Conservation (phyloP, 1,140 invertebrate species). For the Whitmania pigra region DNA sequence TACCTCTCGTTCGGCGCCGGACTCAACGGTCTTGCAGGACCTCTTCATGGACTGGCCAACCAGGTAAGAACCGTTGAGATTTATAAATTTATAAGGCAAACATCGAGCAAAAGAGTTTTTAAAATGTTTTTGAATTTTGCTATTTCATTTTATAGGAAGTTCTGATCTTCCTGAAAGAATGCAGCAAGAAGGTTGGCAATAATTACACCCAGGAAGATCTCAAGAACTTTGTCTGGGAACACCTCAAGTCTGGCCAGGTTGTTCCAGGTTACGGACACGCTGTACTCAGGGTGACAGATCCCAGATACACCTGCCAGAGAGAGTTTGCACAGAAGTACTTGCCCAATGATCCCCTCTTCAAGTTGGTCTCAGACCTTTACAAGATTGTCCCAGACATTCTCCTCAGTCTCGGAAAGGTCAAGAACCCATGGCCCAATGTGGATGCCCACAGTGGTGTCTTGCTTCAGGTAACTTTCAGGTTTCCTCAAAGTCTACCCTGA, state of each 20-base stretch:
- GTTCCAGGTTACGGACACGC: conserved; percentile 94
- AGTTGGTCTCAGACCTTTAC: conserved; percentile 74
- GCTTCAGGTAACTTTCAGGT: conserved; percentile 53
- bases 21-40: conserved; percentile 85
- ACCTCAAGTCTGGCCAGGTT: conserved; percentile 82
- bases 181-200: conserved; percentile 58
- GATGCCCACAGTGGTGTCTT: conserved; percentile 92
- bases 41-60: conserved; percentile 87
- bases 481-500: not conserved
- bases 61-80: conserved; percentile 47
- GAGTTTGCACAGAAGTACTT: conserved; percentile 89
- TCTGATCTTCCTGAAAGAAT: conserved; percentile 39
- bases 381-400: conserved; percentile 85
- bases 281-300: conserved; percentile 89
- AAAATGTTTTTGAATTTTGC: not conserved
- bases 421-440: conserved; percentile 98
- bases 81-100: conserved; percentile 2
- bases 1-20: conserved; percentile 86
- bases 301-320: conserved; percentile 80
- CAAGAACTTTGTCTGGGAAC: conserved; percentile 86
- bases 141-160: conserved; percentile 36
- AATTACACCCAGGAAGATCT: conserved; percentile 71
- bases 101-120: not conserved
- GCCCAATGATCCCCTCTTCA: conserved; percentile 79
- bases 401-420: conserved; percentile 83